These are phyloP conservation scores for Pseudococcus longispinus DNA, from an alignment of 2,888 invertebrate species.

Conservation along the genomic window DNA sequence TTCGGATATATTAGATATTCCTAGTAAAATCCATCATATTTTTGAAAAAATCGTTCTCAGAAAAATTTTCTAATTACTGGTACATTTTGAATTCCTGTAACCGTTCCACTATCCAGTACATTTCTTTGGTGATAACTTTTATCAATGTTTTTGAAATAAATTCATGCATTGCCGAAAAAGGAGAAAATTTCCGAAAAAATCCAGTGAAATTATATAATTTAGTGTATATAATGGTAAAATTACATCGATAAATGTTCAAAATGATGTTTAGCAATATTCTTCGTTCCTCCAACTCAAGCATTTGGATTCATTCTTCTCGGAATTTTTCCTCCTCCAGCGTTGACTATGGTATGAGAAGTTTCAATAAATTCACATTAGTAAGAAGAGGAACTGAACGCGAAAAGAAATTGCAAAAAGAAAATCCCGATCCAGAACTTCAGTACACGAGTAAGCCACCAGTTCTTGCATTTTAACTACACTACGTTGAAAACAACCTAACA, in stretches of 20 bases:
- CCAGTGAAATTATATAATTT: neutral
- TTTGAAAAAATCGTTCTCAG: too few relatives aligned
- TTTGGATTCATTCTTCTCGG: neutral
- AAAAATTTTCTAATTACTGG: too few relatives aligned
- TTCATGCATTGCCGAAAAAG: neutral
- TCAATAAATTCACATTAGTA: conserved; percentile 77
- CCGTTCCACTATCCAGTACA: too few relatives aligned
- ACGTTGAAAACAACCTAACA: neutral
- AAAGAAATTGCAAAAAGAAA: conserved; percentile 68
- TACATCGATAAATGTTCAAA: neutral
- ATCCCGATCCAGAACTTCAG: conserved; percentile 64
- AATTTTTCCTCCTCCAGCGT: conserved; percentile 58
- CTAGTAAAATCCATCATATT: too few relatives aligned
- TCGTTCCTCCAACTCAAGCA: neutral
- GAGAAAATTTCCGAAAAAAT: neutral
- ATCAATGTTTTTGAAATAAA: neutral
- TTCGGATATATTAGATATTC: too few relatives aligned
- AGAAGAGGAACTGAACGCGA: conserved; percentile 76
- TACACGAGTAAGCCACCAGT: neutral
- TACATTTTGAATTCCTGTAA: too few relatives aligned
- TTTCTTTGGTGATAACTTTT: neutral
- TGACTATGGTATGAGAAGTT: conserved; percentile 77
- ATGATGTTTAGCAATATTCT: neutral
- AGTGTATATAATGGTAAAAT: neutral
- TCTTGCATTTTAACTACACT: neutral